A percentile compares a stretch with the other conserved stretches of the same genome.
Conservation (phyloP, 2,113 vertebrate genomes). For the Rhadina sibilatrix region DNA sequence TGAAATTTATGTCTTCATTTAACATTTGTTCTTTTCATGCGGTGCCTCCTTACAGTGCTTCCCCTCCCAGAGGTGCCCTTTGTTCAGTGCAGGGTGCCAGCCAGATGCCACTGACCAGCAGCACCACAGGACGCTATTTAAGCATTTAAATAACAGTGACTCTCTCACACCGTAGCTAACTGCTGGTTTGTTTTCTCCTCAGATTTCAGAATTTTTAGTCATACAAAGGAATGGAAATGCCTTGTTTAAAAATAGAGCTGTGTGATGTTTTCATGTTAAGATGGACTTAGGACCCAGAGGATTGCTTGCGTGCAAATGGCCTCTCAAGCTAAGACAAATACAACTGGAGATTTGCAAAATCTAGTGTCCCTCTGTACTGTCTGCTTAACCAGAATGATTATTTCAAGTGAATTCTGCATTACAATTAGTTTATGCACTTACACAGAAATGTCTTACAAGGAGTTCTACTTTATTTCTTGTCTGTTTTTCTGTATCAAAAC, state of each 20-base stretch:
- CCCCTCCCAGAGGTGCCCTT: background rate
- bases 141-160: conserved; percentile 21
- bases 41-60: background rate
- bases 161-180: background rate
- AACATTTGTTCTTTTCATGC: background rate
- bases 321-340: background rate
- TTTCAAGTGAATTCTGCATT: background rate
- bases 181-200: conserved; percentile 3
- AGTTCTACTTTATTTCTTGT: background rate
- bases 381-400: background rate
- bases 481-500: background rate
- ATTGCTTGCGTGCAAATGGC: background rate
- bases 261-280: background rate
- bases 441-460: background rate
- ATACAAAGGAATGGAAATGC: background rate
- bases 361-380: background rate
- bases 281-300: background rate
- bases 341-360: background rate
- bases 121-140: conserved; percentile 29
- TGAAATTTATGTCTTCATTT: background rate
- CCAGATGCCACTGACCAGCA: background rate
- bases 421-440: background rate
- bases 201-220: conserved; percentile 27
- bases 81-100: background rate
- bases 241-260: background rate